Percentiles rank a stretch among this genome's conserved stretches.
These are phyloP conservation scores for Gonatopus flavifemur DNA, from an alignment of 1,140 invertebrate species.

Conservation along the genomic window DNA sequence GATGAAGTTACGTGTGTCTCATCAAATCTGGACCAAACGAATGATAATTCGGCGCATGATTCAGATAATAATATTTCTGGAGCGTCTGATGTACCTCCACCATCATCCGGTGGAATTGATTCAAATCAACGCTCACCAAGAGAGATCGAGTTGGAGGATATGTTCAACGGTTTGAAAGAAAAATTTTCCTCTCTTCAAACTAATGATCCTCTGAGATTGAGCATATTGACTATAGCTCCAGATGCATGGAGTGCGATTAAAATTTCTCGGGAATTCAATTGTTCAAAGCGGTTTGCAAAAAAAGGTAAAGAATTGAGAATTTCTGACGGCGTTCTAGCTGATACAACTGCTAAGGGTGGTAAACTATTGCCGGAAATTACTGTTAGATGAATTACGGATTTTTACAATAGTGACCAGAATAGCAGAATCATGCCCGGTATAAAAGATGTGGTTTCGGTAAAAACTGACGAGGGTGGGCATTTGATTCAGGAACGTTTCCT, in stretches of 20 bases:
- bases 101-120: background rate
- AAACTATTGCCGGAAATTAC: background rate
- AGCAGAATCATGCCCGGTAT: too few species aligned
- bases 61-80: too few species aligned
- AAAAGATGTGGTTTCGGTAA: too few species aligned
- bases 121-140: background rate
- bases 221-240: conserved; percentile 5
- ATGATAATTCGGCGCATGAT: too few species aligned
- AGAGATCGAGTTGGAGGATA: background rate
- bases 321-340: background rate
- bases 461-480: too few species aligned
- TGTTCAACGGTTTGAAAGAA: too few species aligned
- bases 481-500: too few species aligned
- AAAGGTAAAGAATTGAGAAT: conserved; percentile 3
- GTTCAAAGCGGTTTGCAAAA: background rate
- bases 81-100: too few species aligned
- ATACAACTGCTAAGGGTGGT: background rate
- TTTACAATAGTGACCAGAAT: too few species aligned
- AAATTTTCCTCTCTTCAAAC: background rate
- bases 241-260: conserved; percentile 2
- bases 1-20: too few species aligned
- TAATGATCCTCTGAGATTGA: conserved; percentile 6
- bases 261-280: conserved; percentile 3
- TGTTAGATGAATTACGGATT: conserved; percentile 17
- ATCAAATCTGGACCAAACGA: too few species aligned